Evolutionary conservation across 2,888 invertebrate genomes (phyloP).

Genomic region (Stegophylla sp.): DNA sequence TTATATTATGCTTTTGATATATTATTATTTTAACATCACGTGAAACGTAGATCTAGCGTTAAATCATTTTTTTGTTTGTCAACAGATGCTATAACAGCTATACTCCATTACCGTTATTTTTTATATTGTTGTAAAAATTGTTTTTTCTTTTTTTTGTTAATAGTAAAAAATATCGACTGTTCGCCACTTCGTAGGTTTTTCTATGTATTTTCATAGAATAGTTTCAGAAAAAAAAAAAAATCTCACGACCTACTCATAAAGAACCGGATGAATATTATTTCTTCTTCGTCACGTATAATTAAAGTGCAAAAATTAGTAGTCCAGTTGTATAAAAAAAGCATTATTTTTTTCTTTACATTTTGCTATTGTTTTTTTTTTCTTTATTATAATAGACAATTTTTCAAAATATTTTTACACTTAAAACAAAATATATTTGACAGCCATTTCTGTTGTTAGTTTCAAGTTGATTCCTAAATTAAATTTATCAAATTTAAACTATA

Average conservation of each 20-base stretch:
- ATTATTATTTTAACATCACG: too few species aligned
- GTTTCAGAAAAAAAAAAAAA: not conserved
- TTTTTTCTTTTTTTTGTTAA: not conserved
- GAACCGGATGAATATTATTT: not conserved
- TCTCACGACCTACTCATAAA: not conserved
- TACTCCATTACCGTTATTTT: too few species aligned
- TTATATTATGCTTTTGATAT: too few species aligned
- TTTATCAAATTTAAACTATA: too few species aligned
- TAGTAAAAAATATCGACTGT: not conserved
- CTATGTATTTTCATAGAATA: too few species aligned
- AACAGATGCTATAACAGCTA: too few species aligned
- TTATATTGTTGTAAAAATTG: not conserved
- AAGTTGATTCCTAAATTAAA: too few species aligned
- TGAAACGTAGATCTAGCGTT: too few species aligned
- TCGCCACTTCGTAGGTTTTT: not conserved
- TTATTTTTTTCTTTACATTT: not conserved
- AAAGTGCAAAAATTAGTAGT: not conserved
- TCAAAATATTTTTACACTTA: not conserved
- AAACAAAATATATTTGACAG: not conserved
- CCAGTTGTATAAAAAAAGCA: not conserved
- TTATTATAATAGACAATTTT: not conserved
- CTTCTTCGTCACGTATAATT: not conserved
- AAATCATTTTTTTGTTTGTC: too few species aligned
- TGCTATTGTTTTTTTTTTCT: not conserved
- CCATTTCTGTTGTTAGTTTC: not conserved